Conservation (phyloP, 1,140 invertebrate genomes). For the Drosophila dunni region DNA sequence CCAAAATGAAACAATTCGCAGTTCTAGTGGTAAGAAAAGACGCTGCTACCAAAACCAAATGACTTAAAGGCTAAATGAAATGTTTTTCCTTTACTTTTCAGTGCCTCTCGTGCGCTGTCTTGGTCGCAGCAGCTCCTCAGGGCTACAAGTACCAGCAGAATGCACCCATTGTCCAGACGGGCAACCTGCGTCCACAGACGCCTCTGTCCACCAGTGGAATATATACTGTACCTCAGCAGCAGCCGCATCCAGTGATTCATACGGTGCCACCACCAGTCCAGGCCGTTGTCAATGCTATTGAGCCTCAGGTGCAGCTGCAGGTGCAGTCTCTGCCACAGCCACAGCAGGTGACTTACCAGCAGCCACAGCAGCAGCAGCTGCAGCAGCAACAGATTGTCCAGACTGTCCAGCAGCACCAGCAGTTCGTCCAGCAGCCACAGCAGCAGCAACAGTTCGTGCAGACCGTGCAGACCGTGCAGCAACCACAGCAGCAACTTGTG, state of each 20-base stretch:
- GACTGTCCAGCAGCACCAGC: constrained; percentile 29
- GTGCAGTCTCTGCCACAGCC: constrained; percentile 29
- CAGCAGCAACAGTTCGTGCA: constrained; percentile 44
- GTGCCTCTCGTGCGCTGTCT: constrained; percentile 56
- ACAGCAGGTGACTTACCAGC: constrained; percentile 22
- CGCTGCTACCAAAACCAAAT: neutral
- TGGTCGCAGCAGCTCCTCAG: constrained; percentile 61
- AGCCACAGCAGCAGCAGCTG: constrained; percentile 12
- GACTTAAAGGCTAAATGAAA: neutral
- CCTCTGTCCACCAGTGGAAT: constrained; percentile 64
- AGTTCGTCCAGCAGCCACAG: constrained; percentile 22
- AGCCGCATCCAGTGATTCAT: constrained; percentile 42
- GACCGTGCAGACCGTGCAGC: neutral
- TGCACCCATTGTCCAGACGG: constrained; percentile 39
- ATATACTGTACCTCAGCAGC: constrained; percentile 47
- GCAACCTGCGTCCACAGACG: constrained; percentile 69
- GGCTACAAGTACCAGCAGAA: constrained; percentile 75
- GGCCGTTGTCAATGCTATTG: constrained; percentile 3
- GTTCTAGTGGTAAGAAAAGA: constrained; percentile 65
- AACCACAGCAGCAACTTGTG: constrained; percentile 45
- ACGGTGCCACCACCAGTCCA: constrained; percentile 28
- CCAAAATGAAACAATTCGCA: constrained; percentile 64
- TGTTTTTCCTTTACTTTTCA: constrained; percentile 19
- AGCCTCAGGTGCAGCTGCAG: constrained; percentile 17
- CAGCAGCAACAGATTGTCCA: constrained; percentile 9